Evolutionary conservation across 1,140 invertebrate genomes (phyloP), one percentile per base, ranked within the genome.

Genomic region (Centruroides sculpturatus): DNA sequence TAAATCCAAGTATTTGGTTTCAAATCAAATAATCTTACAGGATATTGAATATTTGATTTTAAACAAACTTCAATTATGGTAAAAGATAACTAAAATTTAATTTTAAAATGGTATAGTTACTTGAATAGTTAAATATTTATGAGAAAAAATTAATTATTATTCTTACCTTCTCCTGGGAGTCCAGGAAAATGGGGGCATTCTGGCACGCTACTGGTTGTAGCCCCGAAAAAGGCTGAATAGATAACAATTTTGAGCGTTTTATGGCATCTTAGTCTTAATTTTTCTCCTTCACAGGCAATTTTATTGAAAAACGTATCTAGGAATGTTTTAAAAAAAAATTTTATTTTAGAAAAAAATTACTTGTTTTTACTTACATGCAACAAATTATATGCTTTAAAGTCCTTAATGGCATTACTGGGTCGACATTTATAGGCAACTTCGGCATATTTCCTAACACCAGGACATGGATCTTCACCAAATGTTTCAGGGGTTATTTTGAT

Each of bases 381-480:
- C 8, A 41, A 41, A 41, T 8, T 41, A 41, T 41, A 41, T 41
- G 8, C 8, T 41, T 6, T 41, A 41, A 69, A 70, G 66, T 66
- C 67, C 73, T 65, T 69, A 59, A 35, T 56, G 7, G 56, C n/a
- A 41, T 91, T 80, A 95, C 91, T 90, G 72, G 91, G 92, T 74
- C 88, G 82, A 78, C 91, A 96, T 76, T 93, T 93, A 77, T 90
- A 95, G 62, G 88, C 87, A 35, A 94, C 85, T 76, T 93, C 88
- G 66, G 92, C 85, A 73, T 89, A 92, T 76, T 93, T 92, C 41
- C 83, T 78, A 10, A 85, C 80, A 48, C 84, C 84, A 36, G 89
- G 89, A 73, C 92, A 95, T 0, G 89, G 89, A 75, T 94, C 89
- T 3, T 82, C 80, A 41, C 85, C 83, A 70, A 92, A 89, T 50